Evolutionary conservation across 2,113 vertebrate genomes (phyloP).

Genomic region (Campylorhamphus procurvoides): DNA sequence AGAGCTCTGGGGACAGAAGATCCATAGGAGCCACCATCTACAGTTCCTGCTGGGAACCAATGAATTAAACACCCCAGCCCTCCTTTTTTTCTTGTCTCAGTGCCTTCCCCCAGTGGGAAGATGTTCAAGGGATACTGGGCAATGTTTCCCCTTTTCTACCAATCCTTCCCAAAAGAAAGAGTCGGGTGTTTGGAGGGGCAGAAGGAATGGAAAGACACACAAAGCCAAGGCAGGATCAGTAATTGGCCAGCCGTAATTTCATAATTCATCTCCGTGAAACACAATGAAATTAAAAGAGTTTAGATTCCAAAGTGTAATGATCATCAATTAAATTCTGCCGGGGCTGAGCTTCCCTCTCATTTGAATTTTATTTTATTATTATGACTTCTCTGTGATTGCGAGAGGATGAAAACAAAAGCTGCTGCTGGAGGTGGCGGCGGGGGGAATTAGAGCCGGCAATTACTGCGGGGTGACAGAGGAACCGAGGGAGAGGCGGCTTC

Average conservation of each 20-base stretch:
- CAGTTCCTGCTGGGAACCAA: neutral
- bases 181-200: neutral
- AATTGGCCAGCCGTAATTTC: constrained; percentile 71
- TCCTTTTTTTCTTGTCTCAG: too few species aligned
- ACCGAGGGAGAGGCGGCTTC: neutral
- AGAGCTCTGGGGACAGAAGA: neutral
- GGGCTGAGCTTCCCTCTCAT: constrained; percentile 71
- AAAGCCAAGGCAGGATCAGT: constrained; percentile 47
- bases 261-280: constrained; percentile 70
- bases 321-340: constrained; percentile 74
- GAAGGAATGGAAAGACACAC: neutral
- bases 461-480: constrained; percentile 22
- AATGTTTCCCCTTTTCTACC: neutral
- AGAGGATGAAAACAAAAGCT: neutral
- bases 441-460: constrained; percentile 31
- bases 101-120: accelerated
- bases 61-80: accelerated
- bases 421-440: neutral
- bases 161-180: neutral
- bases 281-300: constrained; percentile 77
- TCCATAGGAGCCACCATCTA: neutral
- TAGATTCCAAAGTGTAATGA: constrained; percentile 74
- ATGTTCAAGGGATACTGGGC: neutral
- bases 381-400: constrained; percentile 9
- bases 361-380: constrained; percentile 73